A percentile compares a stretch with the other conserved stretches of the same genome.
phyloP scores from a whole-genome alignment of 2,888 invertebrate species.

The Lepidonotus clava region DNA sequence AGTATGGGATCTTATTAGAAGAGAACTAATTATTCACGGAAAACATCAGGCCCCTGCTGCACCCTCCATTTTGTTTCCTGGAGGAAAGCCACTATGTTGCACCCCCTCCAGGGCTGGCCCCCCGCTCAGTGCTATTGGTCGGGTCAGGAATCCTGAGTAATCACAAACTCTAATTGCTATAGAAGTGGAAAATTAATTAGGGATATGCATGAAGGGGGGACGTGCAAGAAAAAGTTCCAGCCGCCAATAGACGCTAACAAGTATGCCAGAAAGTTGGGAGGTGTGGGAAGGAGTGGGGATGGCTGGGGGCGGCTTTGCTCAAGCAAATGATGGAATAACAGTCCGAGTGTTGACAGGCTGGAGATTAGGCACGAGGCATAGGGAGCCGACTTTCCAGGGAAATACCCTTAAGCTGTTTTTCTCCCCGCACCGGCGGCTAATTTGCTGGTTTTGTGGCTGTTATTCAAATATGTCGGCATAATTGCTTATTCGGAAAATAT shows the following conservation, averaged over 20 bases:
- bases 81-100: no score
- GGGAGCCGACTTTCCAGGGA: not conserved
- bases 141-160: no score
- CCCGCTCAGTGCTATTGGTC: no score
- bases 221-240: no score
- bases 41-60: no score
- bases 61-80: no score
- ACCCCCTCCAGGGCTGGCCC: no score
- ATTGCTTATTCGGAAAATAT: slow-evolving; percentile 2
- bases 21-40: no score
- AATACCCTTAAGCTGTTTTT: not conserved
- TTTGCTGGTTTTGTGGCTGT: not conserved
- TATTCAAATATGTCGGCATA: slow-evolving; percentile 11
- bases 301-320: not conserved
- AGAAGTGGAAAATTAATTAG: not conserved
- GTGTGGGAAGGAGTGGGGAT: not conserved
- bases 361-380: not conserved
- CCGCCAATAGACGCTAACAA: not conserved
- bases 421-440: not conserved
- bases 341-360: not conserved
- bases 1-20: no score
- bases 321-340: slow-evolving; percentile 2
- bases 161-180: no score
- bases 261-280: no score
- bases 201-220: not conserved